Percentiles rank a stretch among this genome's conserved stretches.
Conservation (phyloP, 2,888 invertebrate genomes). For the Caenorhabditis afra region DNA sequence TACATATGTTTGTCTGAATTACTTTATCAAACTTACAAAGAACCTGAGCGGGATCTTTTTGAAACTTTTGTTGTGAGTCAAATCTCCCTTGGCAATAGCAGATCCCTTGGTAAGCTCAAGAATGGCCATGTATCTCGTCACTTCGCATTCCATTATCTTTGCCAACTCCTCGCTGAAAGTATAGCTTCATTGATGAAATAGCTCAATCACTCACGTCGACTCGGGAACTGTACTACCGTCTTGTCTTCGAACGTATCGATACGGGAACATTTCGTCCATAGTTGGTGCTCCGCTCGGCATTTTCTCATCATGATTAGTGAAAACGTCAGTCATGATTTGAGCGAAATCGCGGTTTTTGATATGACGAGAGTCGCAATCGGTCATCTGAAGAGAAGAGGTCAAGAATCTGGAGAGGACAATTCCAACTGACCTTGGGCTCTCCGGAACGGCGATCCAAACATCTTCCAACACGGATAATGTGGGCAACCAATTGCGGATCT, state of each 20-base stretch:
- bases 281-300: conserved; percentile 40
- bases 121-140: conserved; percentile 49
- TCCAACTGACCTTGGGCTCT: conserved; percentile 24
- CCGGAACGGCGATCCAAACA: conserved; percentile 49
- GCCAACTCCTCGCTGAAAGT: conserved; percentile 50
- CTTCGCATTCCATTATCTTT: conserved; percentile 41
- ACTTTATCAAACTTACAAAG: conserved; percentile 14
- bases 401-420: no score
- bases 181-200: not conserved
- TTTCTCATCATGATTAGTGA: conserved; percentile 21
- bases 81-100: conserved; percentile 25
- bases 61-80: conserved; percentile 41
- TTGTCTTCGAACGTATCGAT: conserved; percentile 24
- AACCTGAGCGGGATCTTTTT: conserved; percentile 14
- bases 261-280: conserved; percentile 49
- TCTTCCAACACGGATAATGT: conserved; percentile 42
- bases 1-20: not conserved
- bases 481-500: conserved; percentile 49
- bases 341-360: conserved; percentile 52
- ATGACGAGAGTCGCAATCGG: conserved; percentile 32
- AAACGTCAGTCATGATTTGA: conserved; percentile 23
- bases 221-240: conserved; percentile 26
- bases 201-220: conserved; percentile 7
- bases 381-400: conserved; percentile 36
- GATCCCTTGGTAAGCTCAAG: conserved; percentile 44